Conservation (phyloP, 2,888 invertebrate genomes). For the Lamellibrachia columna region DNA sequence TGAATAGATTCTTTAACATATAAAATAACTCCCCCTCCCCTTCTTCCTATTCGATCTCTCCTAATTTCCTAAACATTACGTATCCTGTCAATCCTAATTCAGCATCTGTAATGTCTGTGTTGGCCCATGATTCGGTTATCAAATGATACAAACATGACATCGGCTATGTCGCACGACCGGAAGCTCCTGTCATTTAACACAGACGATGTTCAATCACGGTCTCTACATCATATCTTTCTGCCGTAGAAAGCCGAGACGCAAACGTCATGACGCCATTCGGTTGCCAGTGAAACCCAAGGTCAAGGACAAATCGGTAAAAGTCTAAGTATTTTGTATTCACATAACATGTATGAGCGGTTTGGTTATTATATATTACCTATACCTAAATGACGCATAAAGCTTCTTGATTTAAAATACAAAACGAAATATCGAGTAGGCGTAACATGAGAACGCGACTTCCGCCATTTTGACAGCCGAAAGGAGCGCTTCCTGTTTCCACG, state of each 20-base stretch:
- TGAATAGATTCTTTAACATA: no score
- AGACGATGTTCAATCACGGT: background rate
- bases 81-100: no score
- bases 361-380: background rate
- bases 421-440: background rate
- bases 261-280: background rate
- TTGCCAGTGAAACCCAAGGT: background rate
- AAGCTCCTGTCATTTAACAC: background rate
- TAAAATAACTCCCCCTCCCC: no score
- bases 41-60: no score
- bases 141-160: background rate
- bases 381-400: background rate
- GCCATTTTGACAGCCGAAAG: constrained; percentile 11
- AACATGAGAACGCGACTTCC: constrained; percentile 11
- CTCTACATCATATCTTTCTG: constrained; percentile 8
- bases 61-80: no score
- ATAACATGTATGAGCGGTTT: background rate
- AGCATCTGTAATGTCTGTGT: no score
- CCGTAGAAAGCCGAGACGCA: background rate
- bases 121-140: no score
- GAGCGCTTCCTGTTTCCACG: background rate
- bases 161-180: background rate
- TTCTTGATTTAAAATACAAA: background rate
- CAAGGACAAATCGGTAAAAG: background rate
- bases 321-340: background rate